Evolutionary conservation across 2,113 vertebrate species (phyloP).

Genomic region (Pollimyrus isidori): DNA sequence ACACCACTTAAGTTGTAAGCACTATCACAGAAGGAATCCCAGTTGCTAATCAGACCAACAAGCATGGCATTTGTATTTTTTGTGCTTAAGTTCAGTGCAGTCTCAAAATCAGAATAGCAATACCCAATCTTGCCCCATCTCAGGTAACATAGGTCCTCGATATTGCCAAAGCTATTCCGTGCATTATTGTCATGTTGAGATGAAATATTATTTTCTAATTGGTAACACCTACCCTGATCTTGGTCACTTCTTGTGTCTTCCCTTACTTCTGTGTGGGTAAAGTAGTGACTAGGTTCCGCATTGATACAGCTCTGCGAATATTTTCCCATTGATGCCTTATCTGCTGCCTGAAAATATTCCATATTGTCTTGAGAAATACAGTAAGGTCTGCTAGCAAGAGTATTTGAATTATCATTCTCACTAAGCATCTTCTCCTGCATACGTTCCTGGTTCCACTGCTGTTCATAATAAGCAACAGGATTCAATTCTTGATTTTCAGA

Average conservation of each 20-base stretch:
- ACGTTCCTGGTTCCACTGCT: conserved; percentile 57
- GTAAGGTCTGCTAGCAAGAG: conserved; percentile 37
- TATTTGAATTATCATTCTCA: not conserved
- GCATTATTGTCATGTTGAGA: conserved; percentile 30
- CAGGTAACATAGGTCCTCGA: conserved; percentile 27
- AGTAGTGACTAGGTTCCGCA: conserved; percentile 31
- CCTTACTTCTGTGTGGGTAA: conserved; percentile 24
- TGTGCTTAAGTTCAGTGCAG: conserved; percentile 57
- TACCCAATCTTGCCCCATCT: conserved; percentile 14
- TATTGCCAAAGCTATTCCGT: conserved; percentile 52
- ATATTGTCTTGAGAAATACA: conserved; percentile 33
- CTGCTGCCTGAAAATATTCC: conserved; percentile 28
- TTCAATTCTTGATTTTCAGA: conserved; percentile 31
- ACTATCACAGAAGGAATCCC: conserved; percentile 52
- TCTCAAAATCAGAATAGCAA: conserved; percentile 36
- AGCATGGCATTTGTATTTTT: conserved; percentile 42
- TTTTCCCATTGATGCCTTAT: conserved; percentile 24
- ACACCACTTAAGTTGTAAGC: conserved; percentile 64
- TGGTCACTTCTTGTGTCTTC: conserved; percentile 33
- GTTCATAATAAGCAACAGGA: conserved; percentile 49
- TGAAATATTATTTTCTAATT: conserved; percentile 23
- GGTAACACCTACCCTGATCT: conserved; percentile 30
- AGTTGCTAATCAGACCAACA: conserved; percentile 30
- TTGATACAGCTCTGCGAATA: conserved; percentile 27
- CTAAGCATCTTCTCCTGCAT: conserved; percentile 55